Evolutionary conservation across 2,888 invertebrate species (phyloP).

Genomic region (Himalopsyche kuldschensis): DNA sequence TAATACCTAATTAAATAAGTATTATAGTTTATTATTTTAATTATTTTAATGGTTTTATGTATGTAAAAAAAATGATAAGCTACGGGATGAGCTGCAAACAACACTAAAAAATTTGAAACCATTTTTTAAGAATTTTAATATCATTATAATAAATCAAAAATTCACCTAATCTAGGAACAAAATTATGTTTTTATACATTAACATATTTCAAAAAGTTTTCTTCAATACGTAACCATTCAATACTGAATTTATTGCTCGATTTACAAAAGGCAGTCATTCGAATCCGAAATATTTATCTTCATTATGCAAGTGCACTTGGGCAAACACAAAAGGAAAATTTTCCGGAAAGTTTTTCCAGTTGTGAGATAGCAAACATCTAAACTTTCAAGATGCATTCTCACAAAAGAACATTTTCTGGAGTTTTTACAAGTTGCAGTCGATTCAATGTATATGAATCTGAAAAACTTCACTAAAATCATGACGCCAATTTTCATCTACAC

Average conservation of each 20-base stretch:
- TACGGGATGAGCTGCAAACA: too few relatives aligned
- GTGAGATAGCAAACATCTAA: constrained; percentile 13
- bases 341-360: neutral
- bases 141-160: too few relatives aligned
- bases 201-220: too few relatives aligned
- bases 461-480: neutral
- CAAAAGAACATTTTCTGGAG: constrained; percentile 3
- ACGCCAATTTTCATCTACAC: neutral
- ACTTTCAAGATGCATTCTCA: constrained; percentile 7
- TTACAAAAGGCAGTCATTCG: neutral
- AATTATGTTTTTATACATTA: too few relatives aligned
- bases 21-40: too few relatives aligned
- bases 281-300: neutral
- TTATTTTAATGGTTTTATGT: too few relatives aligned
- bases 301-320: constrained; percentile 4
- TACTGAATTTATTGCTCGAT: neutral
- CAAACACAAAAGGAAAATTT: constrained; percentile 8
- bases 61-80: too few relatives aligned
- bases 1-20: too few relatives aligned
- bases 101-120: too few relatives aligned
- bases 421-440: neutral
- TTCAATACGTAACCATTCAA: neutral
- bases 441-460: neutral
- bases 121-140: too few relatives aligned
- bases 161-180: too few relatives aligned